Conservation (phyloP, 2,797 vertebrate species). For the Galaxias olidus region DNA sequence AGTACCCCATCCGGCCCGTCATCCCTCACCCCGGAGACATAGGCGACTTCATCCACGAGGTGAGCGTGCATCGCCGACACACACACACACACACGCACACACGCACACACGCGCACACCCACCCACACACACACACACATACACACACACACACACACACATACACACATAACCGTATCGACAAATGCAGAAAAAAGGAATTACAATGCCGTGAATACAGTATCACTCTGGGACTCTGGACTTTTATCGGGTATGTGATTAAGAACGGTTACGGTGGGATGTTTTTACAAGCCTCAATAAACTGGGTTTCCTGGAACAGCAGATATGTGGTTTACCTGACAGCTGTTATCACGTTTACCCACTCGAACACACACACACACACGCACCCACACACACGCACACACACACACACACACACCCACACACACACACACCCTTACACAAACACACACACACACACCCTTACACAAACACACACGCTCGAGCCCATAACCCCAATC, state of each 20-base stretch:
- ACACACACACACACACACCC: constrained; percentile 17
- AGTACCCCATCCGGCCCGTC: constrained; percentile 90
- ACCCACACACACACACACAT: neutral
- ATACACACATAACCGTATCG: neutral
- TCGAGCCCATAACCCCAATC: constrained; percentile 27
- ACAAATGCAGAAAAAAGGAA: neutral
- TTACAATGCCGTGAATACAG: neutral
- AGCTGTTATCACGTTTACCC: constrained; percentile 32
- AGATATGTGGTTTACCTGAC: constrained; percentile 48
- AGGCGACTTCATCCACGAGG: constrained; percentile 96
- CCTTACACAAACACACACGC: constrained; percentile 23
- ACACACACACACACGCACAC: neutral
- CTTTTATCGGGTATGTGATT: constrained; percentile 23
- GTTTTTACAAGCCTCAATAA: constrained; percentile 33
- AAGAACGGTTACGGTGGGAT: constrained; percentile 32
- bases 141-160: neutral
- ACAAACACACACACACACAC: too few relatives aligned
- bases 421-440: too few relatives aligned
- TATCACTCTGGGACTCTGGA: constrained; percentile 29
- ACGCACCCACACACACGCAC: constrained; percentile 1
- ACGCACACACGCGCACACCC: neutral
- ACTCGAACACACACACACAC: neutral
- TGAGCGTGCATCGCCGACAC: constrained; percentile 44
- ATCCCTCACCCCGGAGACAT: constrained; percentile 94
- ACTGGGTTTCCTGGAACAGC: constrained; percentile 19